A percentile compares a stretch with the other conserved stretches of the same genome.
Evolutionary conservation across 2,113 vertebrate species (phyloP).

Genomic region (Phasianus colchicus): DNA sequence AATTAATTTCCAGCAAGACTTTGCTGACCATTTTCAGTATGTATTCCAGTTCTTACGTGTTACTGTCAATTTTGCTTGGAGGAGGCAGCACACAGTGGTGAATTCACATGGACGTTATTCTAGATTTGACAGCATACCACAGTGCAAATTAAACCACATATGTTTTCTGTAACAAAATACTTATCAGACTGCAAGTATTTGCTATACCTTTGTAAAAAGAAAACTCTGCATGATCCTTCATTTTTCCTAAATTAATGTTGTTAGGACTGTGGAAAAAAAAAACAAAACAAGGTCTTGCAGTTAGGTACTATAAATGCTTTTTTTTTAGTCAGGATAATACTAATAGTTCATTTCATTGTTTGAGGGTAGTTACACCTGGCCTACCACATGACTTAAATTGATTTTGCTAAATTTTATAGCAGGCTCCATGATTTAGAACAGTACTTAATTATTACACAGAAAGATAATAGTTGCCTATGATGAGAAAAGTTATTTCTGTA

Average conservation of each 20-base stretch:
- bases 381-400: slow-evolving; percentile 16
- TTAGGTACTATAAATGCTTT: neutral
- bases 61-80: neutral
- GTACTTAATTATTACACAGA: neutral
- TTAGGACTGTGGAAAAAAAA: neutral
- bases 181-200: neutral
- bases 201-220: neutral
- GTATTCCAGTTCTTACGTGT: neutral
- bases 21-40: neutral
- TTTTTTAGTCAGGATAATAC: neutral
- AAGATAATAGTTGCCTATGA: neutral
- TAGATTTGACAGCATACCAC: neutral
- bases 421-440: neutral
- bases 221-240: neutral
- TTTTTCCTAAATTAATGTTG: neutral
- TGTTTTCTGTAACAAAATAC: neutral
- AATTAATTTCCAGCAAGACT: neutral
- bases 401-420: slow-evolving; percentile 1
- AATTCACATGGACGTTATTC: neutral
- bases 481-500: neutral
- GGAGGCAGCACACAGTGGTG: neutral
- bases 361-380: neutral
- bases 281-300: neutral
- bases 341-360: neutral
- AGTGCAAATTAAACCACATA: neutral